Evolutionary conservation across 2,113 vertebrate species (phyloP), one percentile per base, ranked within the genome.

Genomic region (Salvator merianae): DNA sequence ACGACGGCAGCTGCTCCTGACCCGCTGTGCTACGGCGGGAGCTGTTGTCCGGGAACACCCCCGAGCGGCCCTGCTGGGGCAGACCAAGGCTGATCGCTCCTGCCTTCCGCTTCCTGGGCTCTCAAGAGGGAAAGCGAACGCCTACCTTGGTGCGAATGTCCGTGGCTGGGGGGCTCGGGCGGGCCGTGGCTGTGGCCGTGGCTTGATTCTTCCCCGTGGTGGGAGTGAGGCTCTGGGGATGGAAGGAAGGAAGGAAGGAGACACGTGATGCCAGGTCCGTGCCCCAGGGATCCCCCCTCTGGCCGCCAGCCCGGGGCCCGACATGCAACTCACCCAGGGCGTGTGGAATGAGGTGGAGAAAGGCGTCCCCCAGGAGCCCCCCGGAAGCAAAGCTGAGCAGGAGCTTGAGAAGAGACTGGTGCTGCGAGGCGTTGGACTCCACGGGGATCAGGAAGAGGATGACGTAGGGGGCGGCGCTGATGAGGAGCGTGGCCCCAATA

Each of bases 371-470:
- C 85, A 90, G 86, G 72, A 97, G 94, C 0, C 97, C 97, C 0
- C 97, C 97, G 0, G 97, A 97, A 0, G 97, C 97, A 1, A 97
- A 97, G 91, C 97, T 97, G 68, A 97, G 95, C 90, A 97, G 95
- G 34, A 97, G 95, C 86, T 97, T 97, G 28, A 97, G 96, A 81
- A 97, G 94, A 91, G 96, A 95, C 95, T 97, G 95, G 94, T 97
- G 96, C 91, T 97, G 95, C 93, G 97, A 95, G 2, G 76, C 47
- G 36, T 84, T 84, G 3, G 96, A 96, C 92, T 97, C 68, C 97
- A 84, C 97, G 0, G 97, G 97, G 93, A 97, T 97, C 75, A 97
- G 94, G 86, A 97, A 97, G 69, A 97, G 95, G 91, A 97, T 97
- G 90, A 97, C 91, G 95, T 97, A 97, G 7, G 97, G 97, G 12